These are phyloP conservation scores for Solen grandis DNA, from an alignment of 1,140 invertebrate genomes.

Conservation along the genomic window DNA sequence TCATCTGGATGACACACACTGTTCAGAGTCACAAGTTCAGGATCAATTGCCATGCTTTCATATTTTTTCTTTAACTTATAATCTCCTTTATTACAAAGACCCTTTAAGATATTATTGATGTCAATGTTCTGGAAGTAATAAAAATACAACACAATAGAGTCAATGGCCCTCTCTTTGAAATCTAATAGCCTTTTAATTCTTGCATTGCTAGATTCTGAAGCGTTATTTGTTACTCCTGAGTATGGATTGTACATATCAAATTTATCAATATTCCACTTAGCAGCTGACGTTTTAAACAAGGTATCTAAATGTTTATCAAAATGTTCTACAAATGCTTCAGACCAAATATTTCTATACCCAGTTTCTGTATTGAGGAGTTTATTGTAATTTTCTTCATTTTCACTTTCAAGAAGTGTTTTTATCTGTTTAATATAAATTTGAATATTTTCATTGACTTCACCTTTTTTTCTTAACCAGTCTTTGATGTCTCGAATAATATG, in stretches of 20 bases:
- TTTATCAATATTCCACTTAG: slow-evolving; percentile 32
- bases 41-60: not conserved
- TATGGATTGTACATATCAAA: slow-evolving; percentile 33
- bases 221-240: slow-evolving; percentile 54
- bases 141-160: slow-evolving; percentile 11
- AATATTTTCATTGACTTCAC: too few species aligned
- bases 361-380: too few species aligned
- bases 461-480: not conserved
- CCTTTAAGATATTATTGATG: not conserved
- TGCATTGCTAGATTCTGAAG: slow-evolving; percentile 34
- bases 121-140: slow-evolving; percentile 29
- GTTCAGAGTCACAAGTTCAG: slow-evolving; percentile 8
- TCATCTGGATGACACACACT: slow-evolving; percentile 17
- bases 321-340: too few species aligned
- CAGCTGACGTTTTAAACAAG: not conserved
- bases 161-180: slow-evolving; percentile 22
- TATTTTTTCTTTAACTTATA: slow-evolving; percentile 17
- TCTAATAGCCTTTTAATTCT: slow-evolving; percentile 27
- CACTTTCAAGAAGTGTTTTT: too few species aligned
- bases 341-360: too few species aligned
- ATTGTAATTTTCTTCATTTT: too few species aligned
- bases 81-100: slow-evolving; percentile 26
- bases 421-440: too few species aligned
- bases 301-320: not conserved
- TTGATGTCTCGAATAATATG: not conserved